A percentile compares a stretch with the other conserved stretches of the same genome.
Evolutionary conservation across 2,113 vertebrate species (phyloP).

Genomic region (Oenanthe melanoleuca): DNA sequence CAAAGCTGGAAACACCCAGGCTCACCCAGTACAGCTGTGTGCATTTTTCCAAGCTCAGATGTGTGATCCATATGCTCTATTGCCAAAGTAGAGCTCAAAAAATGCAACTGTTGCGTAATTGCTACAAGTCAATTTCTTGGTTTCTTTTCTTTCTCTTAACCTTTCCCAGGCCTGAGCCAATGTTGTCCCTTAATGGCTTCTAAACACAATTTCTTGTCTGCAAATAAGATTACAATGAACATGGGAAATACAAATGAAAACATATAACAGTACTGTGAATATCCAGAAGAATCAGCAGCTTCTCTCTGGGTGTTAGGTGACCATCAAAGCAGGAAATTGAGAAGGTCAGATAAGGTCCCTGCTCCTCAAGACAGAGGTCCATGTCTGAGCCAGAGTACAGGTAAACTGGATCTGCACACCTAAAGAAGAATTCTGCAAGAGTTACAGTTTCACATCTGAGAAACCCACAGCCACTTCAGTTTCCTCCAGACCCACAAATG

Average conservation of each 20-base stretch:
- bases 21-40: neutral
- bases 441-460: neutral
- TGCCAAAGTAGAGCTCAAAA: neutral
- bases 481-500: neutral
- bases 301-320: neutral
- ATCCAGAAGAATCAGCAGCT: neutral
- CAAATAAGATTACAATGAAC: constrained; percentile 21
- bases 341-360: neutral
- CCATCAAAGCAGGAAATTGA: neutral
- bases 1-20: neutral
- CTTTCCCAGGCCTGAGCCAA: neutral
- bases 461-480: neutral
- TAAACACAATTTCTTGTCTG: constrained; percentile 9
- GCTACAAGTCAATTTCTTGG: neutral
- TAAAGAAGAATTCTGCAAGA: neutral
- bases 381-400: neutral
- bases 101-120: neutral
- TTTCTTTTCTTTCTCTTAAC: neutral
- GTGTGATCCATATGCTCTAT: neutral
- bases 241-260: constrained; percentile 8
- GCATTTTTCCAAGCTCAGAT: neutral
- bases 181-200: neutral
- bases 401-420: neutral
- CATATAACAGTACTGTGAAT: neutral
- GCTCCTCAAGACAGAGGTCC: neutral